Base-by-base conservation (phyloP, 1,140 invertebrate species). In the Nixonia krombeini region DNA sequence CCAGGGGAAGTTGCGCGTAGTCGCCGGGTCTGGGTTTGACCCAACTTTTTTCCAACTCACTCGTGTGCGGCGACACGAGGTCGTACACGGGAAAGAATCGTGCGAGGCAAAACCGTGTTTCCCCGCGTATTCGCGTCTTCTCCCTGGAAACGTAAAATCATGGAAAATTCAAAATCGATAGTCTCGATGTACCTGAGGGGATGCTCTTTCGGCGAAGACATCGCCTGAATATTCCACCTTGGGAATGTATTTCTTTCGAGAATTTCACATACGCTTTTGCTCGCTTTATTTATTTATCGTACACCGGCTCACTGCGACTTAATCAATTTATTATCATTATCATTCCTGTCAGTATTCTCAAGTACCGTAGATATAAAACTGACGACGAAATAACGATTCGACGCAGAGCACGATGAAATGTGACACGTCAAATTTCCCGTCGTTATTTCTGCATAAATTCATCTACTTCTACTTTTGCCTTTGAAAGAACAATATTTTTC, bases 121-220 rank as follows among this genome's bases (percentile, higher is more conserved):
- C 35, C 52, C 49, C 63, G 50, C 72, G 70, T 74, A 71, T 73
- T 42, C 45, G 31, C 45, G 45, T 63, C 51, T 70, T 73, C 76
- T 72, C 70, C 75, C 58, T 76, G 59, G 72, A 76, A 79, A 79
- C 74, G 72, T 75, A 75, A 76, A 79, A 79, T 77, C 75, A 79
- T 70, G 70, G 75, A 72, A 76, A 77, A 79, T 72, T 69, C 68
- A 79, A 77, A 77, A 77, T 79, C 76, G 75, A 79, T 77, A 76
- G 59, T 52, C 47, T 37, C 63, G 74, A 72, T 77, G 70, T 65
- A 67, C 57, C 67, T 65, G 67, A 57, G 67, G 67, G 67, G 67
- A 62, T 65, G 56, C 51, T 42, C 46, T 40, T 45, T 57, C 57
- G 56, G 62, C 52, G 62, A 25, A 18, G 31, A 40, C 46, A 18